Evolutionary conservation across 1,140 invertebrate genomes (phyloP).

Genomic region (Drosophila subpulchrella): DNA sequence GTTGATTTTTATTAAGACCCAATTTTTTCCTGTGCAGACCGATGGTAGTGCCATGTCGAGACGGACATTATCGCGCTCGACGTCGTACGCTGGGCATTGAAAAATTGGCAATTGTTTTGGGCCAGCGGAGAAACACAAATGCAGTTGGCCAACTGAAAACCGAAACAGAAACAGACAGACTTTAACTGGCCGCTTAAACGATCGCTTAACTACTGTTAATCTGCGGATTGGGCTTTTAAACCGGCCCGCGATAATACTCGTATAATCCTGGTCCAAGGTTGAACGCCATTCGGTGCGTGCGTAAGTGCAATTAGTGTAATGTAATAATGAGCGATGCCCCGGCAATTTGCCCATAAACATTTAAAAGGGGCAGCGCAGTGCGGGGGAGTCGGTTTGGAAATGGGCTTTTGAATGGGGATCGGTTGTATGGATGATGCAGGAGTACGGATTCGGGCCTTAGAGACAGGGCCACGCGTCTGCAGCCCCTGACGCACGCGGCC

Average conservation of each 20-base stretch:
- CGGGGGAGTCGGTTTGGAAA: slow-evolving; percentile 4
- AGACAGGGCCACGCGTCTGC: slow-evolving; percentile 42
- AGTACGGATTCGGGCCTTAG: slow-evolving; percentile 12
- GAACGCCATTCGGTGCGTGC: slow-evolving; percentile 69
- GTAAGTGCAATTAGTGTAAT: slow-evolving; percentile 81
- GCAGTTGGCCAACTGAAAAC: slow-evolving; percentile 9
- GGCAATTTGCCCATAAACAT: slow-evolving; percentile 51
- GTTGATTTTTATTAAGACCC: neutral
- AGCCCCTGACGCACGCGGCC: slow-evolving; percentile 64
- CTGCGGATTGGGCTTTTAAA: slow-evolving; percentile 49
- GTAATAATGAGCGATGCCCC: slow-evolving; percentile 68
- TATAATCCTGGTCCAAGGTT: slow-evolving; percentile 41
- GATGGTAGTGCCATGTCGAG: slow-evolving; percentile 43
- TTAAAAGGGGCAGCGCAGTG: slow-evolving; percentile 32
- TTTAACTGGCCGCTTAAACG: slow-evolving; percentile 70
- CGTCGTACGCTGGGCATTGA: slow-evolving; percentile 70
- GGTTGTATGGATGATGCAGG: slow-evolving; percentile 9
- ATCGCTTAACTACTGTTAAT: slow-evolving; percentile 83
- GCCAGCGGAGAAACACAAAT: slow-evolving; percentile 6
- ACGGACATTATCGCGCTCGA: slow-evolving; percentile 69
- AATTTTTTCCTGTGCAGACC: slow-evolving; percentile 13
- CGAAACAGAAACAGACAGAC: slow-evolving; percentile 25
- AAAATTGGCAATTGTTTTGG: slow-evolving; percentile 67
- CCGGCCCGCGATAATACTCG: slow-evolving; percentile 25
- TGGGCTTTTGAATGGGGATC: slow-evolving; percentile 9